Evolutionary conservation across 2,888 invertebrate species (phyloP), one percentile per base, ranked within the genome.

Genomic region (Acrocera orbiculus): DNA sequence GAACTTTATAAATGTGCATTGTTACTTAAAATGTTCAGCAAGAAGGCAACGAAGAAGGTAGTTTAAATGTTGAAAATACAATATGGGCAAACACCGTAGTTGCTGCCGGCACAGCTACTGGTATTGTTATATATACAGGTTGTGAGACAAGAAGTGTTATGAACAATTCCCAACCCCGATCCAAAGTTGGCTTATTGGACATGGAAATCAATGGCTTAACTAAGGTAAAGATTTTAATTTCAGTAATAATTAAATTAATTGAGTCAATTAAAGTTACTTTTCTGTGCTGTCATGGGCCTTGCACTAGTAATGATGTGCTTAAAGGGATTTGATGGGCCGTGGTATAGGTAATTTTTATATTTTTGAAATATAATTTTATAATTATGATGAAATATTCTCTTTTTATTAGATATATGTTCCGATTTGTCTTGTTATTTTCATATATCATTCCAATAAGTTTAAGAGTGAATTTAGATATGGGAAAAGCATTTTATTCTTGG

Each of bases 371-470:
- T 19, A 22, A 25, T 16, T 31, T 22, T 14, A 20, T 22, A 11
- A 15, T 14, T 27, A 24, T 13, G 25, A 16, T 16, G n/a, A 29
- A 27, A 17, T 27, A 13, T 24, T n/a, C 3, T 11, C 15, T 28
- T 22, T 19, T 27, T 19, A 25, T 4, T 27, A 39, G 83, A 47
- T 96, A 98, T 60, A 73, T 95, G 68, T 92, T 96, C 64, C 69
- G 98, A 50, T 98, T 98, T 53, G 76, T 98, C 33, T 68, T 98
- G 27, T 70, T 98, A 13, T 98, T 98, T 64, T 98, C 98, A 0
- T 99, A 98, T 63, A 98, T 98, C 48, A 95, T 98, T 52, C 98
- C 98, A 11, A 92, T 98, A 47, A 93, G 95, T 64, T 72, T 98
- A 50, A 69, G 98, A 41, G 96, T 99, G 1, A 99, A 99, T 63